Percentiles rank a stretch among this genome's conserved stretches.
These are phyloP conservation scores for Spongilla lacustris DNA, from an alignment of 37 sponge, comb jelly and placozoan genomes.

Conservation along the genomic window DNA sequence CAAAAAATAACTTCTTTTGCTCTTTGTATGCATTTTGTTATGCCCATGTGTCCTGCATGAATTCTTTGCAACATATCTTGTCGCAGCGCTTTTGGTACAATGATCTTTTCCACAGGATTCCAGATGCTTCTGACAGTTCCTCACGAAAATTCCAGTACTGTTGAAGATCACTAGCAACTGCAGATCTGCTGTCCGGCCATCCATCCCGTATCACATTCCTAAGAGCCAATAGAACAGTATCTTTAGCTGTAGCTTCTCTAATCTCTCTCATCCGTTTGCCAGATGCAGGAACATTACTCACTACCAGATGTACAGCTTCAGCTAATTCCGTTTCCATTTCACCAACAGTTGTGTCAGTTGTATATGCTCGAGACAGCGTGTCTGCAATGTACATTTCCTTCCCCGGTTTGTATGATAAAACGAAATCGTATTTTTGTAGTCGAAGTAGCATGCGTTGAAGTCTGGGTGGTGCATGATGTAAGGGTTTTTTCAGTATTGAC, in stretches of 20 bases:
- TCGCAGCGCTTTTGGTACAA: background rate
- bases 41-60: background rate
- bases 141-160: background rate
- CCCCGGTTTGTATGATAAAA: background rate
- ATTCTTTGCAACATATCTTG: background rate
- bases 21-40: background rate
- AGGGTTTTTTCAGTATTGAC: background rate
- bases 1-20: slow-evolving; percentile 3
- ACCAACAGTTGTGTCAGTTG: background rate
- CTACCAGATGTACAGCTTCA: background rate
- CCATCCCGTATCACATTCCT: background rate
- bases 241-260: background rate
- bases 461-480: background rate
- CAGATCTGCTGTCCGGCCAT: background rate
- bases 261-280: background rate
- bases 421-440: background rate
- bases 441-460: background rate
- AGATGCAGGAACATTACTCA: background rate
- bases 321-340: background rate
- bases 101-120: background rate
- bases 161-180: background rate
- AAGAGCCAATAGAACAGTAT: background rate
- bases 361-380: background rate
- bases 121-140: background rate
- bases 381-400: background rate